Conservation (phyloP, 2,888 invertebrate genomes). For the Tinea pellionella region DNA sequence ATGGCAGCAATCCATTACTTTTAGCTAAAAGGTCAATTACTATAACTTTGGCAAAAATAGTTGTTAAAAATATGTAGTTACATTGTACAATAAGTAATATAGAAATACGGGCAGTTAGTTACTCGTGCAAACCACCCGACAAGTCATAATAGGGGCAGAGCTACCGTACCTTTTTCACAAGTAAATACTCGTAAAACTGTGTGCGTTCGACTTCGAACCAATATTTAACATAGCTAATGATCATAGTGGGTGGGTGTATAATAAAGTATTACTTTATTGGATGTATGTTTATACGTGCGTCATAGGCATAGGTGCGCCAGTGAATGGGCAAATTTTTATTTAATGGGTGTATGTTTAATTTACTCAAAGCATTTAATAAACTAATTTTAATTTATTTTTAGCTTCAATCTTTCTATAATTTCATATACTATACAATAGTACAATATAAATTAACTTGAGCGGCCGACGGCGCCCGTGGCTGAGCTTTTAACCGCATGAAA, state of each 20-base stretch:
- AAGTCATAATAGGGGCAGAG: conserved; percentile 1
- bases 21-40: background rate
- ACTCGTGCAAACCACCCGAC: background rate
- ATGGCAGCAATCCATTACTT: background rate
- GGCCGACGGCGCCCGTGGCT: too few relatives aligned
- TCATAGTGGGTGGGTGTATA: conserved; percentile 50
- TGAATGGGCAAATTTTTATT: conserved; percentile 11
- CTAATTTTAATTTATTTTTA: conserved; percentile 20
- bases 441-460: too few relatives aligned
- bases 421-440: too few relatives aligned
- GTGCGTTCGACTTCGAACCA: conserved; percentile 17
- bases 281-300: conserved; percentile 54
- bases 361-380: conserved; percentile 14
- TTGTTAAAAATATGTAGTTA: background rate
- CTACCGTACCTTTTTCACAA: conserved; percentile 15
- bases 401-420: conserved; percentile 4
- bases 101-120: background rate
- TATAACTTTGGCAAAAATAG: background rate
- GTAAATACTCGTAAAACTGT: conserved; percentile 41
- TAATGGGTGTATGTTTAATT: conserved; percentile 7
- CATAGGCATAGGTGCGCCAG: conserved; percentile 37
- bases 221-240: conserved; percentile 32
- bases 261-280: conserved; percentile 62
- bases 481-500: too few relatives aligned
- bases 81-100: background rate